A percentile compares a stretch with the other conserved stretches of the same genome.
phyloP scores from a whole-genome alignment of 64 coral and sea anemone species.

The Pachyseris speciosa region DNA sequence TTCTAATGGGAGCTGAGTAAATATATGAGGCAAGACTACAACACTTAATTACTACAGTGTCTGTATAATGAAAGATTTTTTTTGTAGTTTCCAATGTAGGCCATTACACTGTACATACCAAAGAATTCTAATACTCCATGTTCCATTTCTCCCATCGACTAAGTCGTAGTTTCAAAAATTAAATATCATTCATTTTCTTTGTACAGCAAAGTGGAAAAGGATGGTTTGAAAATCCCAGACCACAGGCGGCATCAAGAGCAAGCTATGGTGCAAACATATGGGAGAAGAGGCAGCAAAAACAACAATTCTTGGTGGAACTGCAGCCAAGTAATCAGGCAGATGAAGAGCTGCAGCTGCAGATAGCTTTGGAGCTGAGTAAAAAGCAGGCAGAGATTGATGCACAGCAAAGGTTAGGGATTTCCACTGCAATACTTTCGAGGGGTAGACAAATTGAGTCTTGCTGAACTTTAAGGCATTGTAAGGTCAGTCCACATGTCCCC shows the following conservation, averaged over 20 bases:
- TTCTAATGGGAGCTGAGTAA: too few relatives aligned
- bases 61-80: too few relatives aligned
- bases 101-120: too few relatives aligned
- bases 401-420: conserved; percentile 12
- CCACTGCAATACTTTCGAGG: not conserved
- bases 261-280: not conserved
- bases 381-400: conserved; percentile 38
- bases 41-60: too few relatives aligned
- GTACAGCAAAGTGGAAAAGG: not conserved
- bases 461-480: too few relatives aligned
- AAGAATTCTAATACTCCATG: too few relatives aligned
- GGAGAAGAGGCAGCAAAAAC: conserved; percentile 35
- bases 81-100: too few relatives aligned
- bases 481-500: too few relatives aligned
- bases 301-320: conserved; percentile 16
- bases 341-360: conserved; percentile 22
- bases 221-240: not conserved
- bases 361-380: conserved; percentile 29
- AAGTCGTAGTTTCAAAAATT: too few relatives aligned
- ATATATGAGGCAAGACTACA: too few relatives aligned
- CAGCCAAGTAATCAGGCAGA: conserved; percentile 9
- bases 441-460: not conserved
- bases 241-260: not conserved
- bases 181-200: not conserved
- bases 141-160: too few relatives aligned